These are phyloP conservation scores for Camponotus floridanus DNA, from an alignment of 1,140 invertebrate species.

Conservation along the genomic window DNA sequence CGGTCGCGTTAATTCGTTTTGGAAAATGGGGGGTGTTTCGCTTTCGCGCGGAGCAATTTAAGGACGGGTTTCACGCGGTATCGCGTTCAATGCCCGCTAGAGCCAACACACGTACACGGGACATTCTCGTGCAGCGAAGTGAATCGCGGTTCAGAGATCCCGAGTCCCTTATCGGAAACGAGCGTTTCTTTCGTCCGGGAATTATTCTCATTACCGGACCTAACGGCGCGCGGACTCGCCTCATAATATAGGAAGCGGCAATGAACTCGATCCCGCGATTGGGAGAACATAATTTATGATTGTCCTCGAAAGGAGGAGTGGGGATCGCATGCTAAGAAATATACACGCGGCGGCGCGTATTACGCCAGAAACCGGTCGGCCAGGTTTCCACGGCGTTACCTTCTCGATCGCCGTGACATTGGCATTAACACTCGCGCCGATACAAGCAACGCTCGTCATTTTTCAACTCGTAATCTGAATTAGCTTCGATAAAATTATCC, in stretches of 20 bases:
- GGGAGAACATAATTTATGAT: constrained; percentile 70
- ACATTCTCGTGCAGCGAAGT: constrained; percentile 40
- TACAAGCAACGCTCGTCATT: constrained; percentile 24
- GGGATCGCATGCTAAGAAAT: constrained; percentile 6
- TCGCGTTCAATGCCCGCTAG: constrained; percentile 1
- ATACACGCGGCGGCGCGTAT: constrained; percentile 27
- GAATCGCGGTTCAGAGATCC: constrained; percentile 44
- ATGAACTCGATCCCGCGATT: constrained; percentile 65
- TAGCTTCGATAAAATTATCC: background rate
- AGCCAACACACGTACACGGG: constrained; percentile 13
- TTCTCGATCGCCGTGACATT: constrained; percentile 66
- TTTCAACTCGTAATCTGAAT: constrained; percentile 13
- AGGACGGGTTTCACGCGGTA: background rate
- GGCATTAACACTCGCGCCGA: constrained; percentile 56
- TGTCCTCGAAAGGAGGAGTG: constrained; percentile 62
- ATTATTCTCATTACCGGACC: constrained; percentile 57
- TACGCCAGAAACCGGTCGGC: constrained; percentile 70
- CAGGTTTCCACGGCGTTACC: constrained; percentile 53
- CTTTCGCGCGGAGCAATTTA: constrained; percentile 7
- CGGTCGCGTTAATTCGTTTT: constrained; percentile 65
- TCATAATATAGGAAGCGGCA: constrained; percentile 58
- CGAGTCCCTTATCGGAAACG: constrained; percentile 45
- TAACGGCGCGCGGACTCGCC: constrained; percentile 50
- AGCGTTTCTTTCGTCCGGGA: constrained; percentile 43
- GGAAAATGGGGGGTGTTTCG: constrained; percentile 30